Evolutionary conservation across 2,113 vertebrate genomes (phyloP).

Genomic region (Picathartes gymnocephalus): DNA sequence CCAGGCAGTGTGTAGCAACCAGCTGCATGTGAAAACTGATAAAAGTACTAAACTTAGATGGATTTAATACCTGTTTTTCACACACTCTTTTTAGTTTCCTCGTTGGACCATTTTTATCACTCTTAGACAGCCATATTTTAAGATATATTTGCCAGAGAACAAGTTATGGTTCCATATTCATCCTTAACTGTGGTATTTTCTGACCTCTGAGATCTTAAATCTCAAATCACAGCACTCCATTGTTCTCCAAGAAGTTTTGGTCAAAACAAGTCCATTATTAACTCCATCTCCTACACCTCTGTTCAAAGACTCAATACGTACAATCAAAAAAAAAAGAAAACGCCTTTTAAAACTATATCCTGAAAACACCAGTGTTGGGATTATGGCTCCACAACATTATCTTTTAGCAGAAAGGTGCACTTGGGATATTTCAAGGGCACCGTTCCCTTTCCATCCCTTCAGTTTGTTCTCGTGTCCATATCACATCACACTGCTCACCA

Average conservation of each 20-base stretch:
- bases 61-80: slow-evolving; percentile 40
- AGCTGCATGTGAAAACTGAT: neutral
- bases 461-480: fast-evolving
- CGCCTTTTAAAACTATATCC: neutral
- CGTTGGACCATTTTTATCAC: neutral
- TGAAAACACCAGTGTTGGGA: neutral
- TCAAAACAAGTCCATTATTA: neutral
- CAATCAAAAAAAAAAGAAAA: neutral
- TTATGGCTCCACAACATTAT: fast-evolving
- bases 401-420: neutral
- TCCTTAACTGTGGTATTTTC: neutral
- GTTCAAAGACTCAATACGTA: neutral
- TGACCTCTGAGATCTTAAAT: neutral
- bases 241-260: neutral
- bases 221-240: neutral
- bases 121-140: neutral
- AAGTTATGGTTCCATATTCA: neutral
- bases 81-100: neutral
- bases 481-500: neutral
- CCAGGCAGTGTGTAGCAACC: neutral
- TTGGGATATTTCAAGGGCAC: neutral
- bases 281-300: neutral
- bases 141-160: neutral
- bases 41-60: neutral
- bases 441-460: neutral